Conservation (phyloP, 2,888 invertebrate species). For the Cheiracanthium punctorium region DNA sequence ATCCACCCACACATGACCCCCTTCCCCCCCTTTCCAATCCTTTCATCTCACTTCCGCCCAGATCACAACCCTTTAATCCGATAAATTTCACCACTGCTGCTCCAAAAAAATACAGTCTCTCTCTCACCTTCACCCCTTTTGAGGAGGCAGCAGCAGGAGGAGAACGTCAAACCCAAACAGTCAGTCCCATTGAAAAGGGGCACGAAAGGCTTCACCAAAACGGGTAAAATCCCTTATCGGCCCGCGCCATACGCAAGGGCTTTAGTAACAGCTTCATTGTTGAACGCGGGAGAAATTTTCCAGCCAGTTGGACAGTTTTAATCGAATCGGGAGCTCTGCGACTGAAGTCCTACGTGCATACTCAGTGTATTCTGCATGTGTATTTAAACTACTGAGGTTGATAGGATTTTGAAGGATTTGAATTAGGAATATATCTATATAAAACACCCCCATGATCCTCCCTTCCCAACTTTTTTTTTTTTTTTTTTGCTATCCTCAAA, state of each 20-base stretch:
- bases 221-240: background rate
- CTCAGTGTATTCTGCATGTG: background rate
- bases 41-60: background rate
- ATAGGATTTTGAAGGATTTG: background rate
- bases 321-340: slow-evolving; percentile 2
- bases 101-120: background rate
- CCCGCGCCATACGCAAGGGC: background rate
- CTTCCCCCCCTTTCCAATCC: no score
- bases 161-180: slow-evolving; percentile 10
- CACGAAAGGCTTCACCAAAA: background rate
- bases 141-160: no score
- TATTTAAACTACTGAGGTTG: slow-evolving; percentile 15
- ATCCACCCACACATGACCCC: background rate
- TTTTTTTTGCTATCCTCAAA: no score
- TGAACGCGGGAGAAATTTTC: background rate
- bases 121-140: background rate
- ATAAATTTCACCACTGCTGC: background rate
- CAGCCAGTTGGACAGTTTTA: slow-evolving; percentile 15
- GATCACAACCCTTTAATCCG: slow-evolving; percentile 15
- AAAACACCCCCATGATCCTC: no score
- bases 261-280: background rate
- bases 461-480: no score
- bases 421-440: background rate
- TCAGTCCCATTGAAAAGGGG: background rate
- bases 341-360: background rate